phyloP scores from a whole-genome alignment of 2,888 invertebrate genomes.

The Hirtodrosophila histrioides region DNA sequence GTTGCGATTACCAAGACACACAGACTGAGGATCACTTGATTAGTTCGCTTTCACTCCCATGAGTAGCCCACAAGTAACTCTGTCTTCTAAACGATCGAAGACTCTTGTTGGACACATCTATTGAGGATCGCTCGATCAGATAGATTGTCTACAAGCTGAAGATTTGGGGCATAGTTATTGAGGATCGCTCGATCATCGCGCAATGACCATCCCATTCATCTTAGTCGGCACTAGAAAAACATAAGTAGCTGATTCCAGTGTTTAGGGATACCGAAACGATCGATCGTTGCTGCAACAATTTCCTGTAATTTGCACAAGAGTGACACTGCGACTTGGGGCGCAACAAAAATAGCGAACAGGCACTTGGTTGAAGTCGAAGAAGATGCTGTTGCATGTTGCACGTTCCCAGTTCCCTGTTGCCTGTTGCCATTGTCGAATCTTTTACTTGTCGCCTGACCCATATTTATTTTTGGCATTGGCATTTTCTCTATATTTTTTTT shows the following conservation, averaged over 20 bases:
- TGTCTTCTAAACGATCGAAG: too few relatives aligned
- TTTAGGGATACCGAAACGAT: constrained; percentile 20
- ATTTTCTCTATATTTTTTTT: constrained; percentile 24
- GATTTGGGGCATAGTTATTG: neutral
- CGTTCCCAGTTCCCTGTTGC: constrained; percentile 1
- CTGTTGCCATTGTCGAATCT: constrained; percentile 32
- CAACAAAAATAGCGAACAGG: constrained; percentile 40
- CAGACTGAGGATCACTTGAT: too few relatives aligned
- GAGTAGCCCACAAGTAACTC: too few relatives aligned
- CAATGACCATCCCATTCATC: constrained; percentile 2
- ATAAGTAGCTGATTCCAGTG: neutral
- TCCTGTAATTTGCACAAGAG: constrained; percentile 33
- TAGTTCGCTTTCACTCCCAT: too few relatives aligned
- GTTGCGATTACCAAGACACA: too few relatives aligned
- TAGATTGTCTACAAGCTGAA: too few relatives aligned
- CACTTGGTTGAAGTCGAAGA: constrained; percentile 14
- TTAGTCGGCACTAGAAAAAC: constrained; percentile 7
- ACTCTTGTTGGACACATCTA: too few relatives aligned
- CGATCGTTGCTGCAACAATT: constrained; percentile 31
- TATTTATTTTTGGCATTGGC: constrained; percentile 73
- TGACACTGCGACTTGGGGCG: constrained; percentile 7
- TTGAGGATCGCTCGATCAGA: too few relatives aligned
- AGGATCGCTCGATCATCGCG: constrained; percentile 3
- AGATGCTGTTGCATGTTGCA: constrained; percentile 29
- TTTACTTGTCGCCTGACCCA: constrained; percentile 61